Conservation (phyloP, 2,888 invertebrate species). For the Sialis lutaria region DNA sequence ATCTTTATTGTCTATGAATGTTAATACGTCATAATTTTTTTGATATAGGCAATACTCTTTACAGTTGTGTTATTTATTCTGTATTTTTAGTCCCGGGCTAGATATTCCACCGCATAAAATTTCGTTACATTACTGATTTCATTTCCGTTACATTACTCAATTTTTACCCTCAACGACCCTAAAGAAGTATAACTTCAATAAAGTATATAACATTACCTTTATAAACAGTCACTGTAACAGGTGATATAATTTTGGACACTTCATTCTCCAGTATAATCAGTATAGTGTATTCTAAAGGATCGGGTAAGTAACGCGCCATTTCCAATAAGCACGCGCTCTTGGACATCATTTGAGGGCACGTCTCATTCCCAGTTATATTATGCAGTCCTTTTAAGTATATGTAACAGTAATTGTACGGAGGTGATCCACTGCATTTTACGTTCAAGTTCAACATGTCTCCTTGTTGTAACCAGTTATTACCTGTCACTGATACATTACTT, state of each 20-base stretch:
- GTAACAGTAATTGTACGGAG: conserved; percentile 54
- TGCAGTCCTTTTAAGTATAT: conserved; percentile 39
- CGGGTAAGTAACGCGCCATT: conserved; percentile 49
- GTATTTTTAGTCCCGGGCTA: too few relatives aligned
- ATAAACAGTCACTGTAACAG: conserved; percentile 64
- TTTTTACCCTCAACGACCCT: too few relatives aligned
- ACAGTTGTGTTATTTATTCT: too few relatives aligned
- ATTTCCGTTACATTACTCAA: too few relatives aligned
- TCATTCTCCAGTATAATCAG: conserved; percentile 64
- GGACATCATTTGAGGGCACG: conserved; percentile 29
- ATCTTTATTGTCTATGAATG: too few relatives aligned
- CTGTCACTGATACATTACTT: conserved; percentile 46
- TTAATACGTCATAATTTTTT: too few relatives aligned
- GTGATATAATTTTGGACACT: conserved; percentile 47
- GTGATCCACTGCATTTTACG: conserved; percentile 57
- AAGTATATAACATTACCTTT: conserved; percentile 40
- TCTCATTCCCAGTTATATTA: conserved; percentile 63
- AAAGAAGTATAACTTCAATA: too few relatives aligned
- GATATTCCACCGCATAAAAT: too few relatives aligned
- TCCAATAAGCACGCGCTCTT: conserved; percentile 39
- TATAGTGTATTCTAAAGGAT: conserved; percentile 56
- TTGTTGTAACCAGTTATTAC: conserved; percentile 67
- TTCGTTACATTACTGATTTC: too few relatives aligned
- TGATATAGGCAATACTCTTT: too few relatives aligned
- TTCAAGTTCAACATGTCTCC: conserved; percentile 57